Percentiles rank a stretch among this genome's conserved stretches.
These are phyloP conservation scores for Coptodon rendalli DNA, from an alignment of 2,113 vertebrate genomes.

Conservation along the genomic window DNA sequence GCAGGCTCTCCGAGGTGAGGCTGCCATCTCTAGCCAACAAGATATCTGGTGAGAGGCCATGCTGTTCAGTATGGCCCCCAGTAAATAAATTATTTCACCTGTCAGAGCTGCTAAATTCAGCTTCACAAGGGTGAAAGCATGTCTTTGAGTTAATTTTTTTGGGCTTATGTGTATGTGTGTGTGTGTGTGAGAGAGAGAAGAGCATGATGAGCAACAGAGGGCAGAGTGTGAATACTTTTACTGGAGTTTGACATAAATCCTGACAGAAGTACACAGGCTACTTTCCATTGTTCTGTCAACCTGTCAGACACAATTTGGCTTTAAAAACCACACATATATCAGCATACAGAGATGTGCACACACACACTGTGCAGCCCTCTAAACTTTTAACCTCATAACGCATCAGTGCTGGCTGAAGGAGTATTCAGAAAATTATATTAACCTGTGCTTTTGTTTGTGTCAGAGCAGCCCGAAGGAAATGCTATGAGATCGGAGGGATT, in stretches of 20 bases:
- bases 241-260: not conserved
- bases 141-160: not conserved
- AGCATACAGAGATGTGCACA: not conserved
- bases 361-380: not conserved
- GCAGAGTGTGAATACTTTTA: not conserved
- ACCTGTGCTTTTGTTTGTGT: not conserved
- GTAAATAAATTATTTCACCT: conserved; percentile 55
- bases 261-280: not conserved
- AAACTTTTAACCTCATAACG: not conserved
- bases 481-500: not conserved
- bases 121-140: not conserved
- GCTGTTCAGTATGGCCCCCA: conserved; percentile 6
- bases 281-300: conserved; percentile 3
- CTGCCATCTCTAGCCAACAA: conserved; percentile 19
- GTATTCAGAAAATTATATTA: not conserved
- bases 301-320: not conserved
- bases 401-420: not conserved
- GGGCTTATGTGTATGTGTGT: not conserved
- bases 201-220: not conserved
- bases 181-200: not conserved
- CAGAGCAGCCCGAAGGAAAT: not conserved
- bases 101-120: conserved; percentile 19
- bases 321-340: not conserved
- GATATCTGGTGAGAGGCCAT: conserved; percentile 23
- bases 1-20: not conserved